Conservation (phyloP, 2,797 vertebrate genomes). For the Pyrocephalus nanus region DNA sequence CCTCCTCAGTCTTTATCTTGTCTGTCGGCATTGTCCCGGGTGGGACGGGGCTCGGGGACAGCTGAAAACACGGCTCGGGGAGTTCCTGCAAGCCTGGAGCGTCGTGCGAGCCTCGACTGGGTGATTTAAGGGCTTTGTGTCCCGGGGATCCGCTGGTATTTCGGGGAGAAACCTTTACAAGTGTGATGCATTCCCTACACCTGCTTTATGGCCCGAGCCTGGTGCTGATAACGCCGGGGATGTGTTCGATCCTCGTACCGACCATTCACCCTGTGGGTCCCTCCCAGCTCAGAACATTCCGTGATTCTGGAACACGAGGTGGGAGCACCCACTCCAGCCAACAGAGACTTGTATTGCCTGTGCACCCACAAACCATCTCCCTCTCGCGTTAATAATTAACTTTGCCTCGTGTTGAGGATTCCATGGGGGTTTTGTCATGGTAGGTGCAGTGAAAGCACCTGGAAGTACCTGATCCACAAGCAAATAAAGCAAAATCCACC, state of each 20-base stretch:
- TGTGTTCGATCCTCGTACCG: neutral
- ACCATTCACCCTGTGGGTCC: neutral
- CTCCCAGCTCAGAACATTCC: neutral
- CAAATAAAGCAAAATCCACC: neutral
- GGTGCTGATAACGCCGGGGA: neutral
- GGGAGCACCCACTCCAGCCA: neutral
- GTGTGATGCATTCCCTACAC: fast-evolving
- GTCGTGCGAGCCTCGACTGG: neutral
- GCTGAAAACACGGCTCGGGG: slow-evolving; percentile 22
- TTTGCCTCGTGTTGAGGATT: neutral
- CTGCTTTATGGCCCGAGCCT: neutral
- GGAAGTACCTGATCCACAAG: neutral
- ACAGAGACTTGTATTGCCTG: fast-evolving
- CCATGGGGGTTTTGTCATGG: neutral
- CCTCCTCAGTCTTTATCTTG: slow-evolving; percentile 59
- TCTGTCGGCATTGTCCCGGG: slow-evolving; percentile 47
- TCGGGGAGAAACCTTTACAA: neutral
- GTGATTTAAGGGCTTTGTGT: neutral
- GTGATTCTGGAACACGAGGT: neutral
- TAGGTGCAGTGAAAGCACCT: fast-evolving
- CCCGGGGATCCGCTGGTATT: neutral
- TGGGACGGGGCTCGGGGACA: slow-evolving; percentile 13
- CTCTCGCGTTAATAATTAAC: neutral
- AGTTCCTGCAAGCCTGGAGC: slow-evolving; percentile 1
- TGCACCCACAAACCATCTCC: neutral